Percentiles rank a stretch among this genome's conserved stretches.
Conservation (phyloP, 2,113 vertebrate genomes). For the Caranx ignobilis region DNA sequence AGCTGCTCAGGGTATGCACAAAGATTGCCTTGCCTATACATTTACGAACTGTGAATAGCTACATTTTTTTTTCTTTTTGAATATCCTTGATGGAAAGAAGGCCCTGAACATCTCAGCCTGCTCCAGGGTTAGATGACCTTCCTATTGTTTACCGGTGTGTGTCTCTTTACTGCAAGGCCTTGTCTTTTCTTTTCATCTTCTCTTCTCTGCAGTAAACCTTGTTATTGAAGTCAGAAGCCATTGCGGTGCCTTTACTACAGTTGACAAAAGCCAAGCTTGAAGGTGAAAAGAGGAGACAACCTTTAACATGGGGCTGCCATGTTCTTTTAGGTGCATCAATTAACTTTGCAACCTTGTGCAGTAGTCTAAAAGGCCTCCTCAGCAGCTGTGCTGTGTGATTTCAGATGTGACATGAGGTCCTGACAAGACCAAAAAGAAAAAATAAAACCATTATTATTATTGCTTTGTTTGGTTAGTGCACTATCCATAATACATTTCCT, state of each 20-base stretch:
- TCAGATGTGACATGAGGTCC: conserved; percentile 17
- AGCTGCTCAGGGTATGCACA: conserved; percentile 24
- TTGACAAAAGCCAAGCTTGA: conserved; percentile 78
- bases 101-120: conserved; percentile 65
- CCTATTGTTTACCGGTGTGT: conserved; percentile 65
- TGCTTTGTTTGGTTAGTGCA: conserved; percentile 49
- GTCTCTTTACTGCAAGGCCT: conserved; percentile 64
- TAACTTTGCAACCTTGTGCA: conserved; percentile 79
- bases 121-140: conserved; percentile 72
- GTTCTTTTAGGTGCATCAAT: conserved; percentile 71
- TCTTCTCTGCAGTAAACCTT: conserved; percentile 69
- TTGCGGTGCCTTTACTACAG: conserved; percentile 45
- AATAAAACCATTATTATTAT: conserved; percentile 37
- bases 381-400: conserved; percentile 50
- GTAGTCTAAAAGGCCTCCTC: conserved; percentile 58
- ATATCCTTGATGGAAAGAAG: conserved; percentile 67
- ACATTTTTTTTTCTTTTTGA: conserved; percentile 51
- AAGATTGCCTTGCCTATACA: conserved; percentile 41
- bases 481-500: conserved; percentile 20
- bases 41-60: conserved; percentile 66
- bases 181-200: conserved; percentile 60
- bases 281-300: conserved; percentile 74
- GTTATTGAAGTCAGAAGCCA: conserved; percentile 73
- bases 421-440: conserved; percentile 26
- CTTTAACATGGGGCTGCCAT: conserved; percentile 67